Base-by-base conservation (phyloP, 2,888 invertebrate species). In the Callyntrura sp. region DNA sequence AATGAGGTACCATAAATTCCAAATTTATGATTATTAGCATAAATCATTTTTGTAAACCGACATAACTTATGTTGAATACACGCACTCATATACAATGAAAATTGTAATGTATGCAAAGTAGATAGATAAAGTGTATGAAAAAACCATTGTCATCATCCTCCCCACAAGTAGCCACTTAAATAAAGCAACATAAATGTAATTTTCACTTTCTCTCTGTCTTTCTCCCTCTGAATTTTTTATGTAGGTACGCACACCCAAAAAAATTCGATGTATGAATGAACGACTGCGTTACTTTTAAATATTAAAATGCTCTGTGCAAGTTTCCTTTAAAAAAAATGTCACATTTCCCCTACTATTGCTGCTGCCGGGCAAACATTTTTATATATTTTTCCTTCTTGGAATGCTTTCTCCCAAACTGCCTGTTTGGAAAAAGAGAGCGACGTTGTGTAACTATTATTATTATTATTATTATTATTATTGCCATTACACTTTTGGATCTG, bases 11-110 rank as follows among this genome's bases (percentile, higher is more conserved):
- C 35, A 70, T 70, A 73, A 73, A 73, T 62, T 82, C 51, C 60
- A 68, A 88, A 88, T 88, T 88, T 88, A 88, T 73, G 82, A 88
- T 88, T 88, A 88, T 88, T 88, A 88, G 88, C 82, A 88, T 88
- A 88, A 88, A 88, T 88, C 88, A 88, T 88, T 79, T 73, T 14
- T 12, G n/a, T 48, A 73, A 12, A 35, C 35, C 3, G 11, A n/a
- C 73, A 45, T 87, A 60, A 79, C 20, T 90, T 85, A 14, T 68
- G 25, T 35, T 68, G 14, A 20, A 76, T 62, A 23, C 68, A 78
- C 25, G 70, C 28, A 35, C 60, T 90, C n/a, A 48, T 62, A 76
- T 55, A 20, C 51, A 17, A 35, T 6, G 35, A 73, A 20, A 73
- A 45, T 12, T 14, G 14, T 65, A 28, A 65, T 65, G 65, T 28